Evolutionary conservation across 2,797 vertebrate genomes (phyloP), one percentile per base, ranked within the genome.

Genomic region (Cygnus olor): DNA sequence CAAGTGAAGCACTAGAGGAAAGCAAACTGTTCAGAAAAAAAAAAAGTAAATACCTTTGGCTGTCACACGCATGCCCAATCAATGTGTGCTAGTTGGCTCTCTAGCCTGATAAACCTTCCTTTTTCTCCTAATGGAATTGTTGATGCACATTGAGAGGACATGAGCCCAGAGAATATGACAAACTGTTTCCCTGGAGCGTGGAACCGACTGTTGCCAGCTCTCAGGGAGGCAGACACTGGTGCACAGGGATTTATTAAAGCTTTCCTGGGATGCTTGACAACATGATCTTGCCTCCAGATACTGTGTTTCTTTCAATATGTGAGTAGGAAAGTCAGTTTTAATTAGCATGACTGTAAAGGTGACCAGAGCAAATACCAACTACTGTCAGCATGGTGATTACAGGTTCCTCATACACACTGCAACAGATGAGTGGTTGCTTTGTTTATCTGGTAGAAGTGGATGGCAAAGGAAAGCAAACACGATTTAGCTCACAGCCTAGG

Each of bases 401-500:
- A 95, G 44, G 60, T 65, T 79, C 83, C 68, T 89, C 90, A 94
- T 68, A 87, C 27, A 66, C 25, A 32, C 32, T 91, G 74, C 91
- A 90, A 94, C 40, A 94, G 66, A 93, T 70, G 74, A 77, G 22
- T 53, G n/a, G 57, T 78, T 94, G 49, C 30, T 89, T 83, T 95
- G 60, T 85, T 93, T 80, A 73, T 87, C 32, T 64, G 32, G 80
- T 85, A 80, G 38, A 90, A 95, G 61, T 63, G 53, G 74, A 94
- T 76, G 61, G 79, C 65, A 95, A 91, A 90, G 83, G 70, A 94
- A 93, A 87, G 74, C 38, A 87, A 95, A 80, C 51, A 76, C 14
- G 34, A 57, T 87, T 91, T 94, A 91, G 40, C 83, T 94, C 88
- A 95, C 56, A 85, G 74, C 60, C 40, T 90, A 17, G 3, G 64